Base-by-base conservation (phyloP, 2,113 vertebrate species). In the Arenaria interpres region DNA sequence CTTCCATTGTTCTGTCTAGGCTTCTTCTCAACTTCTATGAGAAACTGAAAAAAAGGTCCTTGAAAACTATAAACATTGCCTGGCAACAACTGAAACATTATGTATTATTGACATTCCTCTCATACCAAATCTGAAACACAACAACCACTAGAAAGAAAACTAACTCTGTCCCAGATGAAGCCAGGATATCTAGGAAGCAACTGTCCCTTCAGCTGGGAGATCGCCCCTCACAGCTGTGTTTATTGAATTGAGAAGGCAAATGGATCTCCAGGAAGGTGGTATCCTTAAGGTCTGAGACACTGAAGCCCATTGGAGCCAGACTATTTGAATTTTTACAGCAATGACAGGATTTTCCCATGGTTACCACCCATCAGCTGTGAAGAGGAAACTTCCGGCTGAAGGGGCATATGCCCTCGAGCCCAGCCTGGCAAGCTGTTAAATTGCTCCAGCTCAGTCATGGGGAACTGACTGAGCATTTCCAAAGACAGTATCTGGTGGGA, bases 371-470 rank as follows among this genome's bases (percentile, higher is more conserved):
- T 59, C 21, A 56, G 48, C 11, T 51, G 35, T 35, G 43, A 66
- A 87, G 35, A 80, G 22, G 18, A 89, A 63, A 68, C 3, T 87
- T 91, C 25, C 35, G 60, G 39, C 25, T 87, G 76, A 91, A 94
- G 54, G 57, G 45, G 22, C 25, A 89, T 30, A 19, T 80, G 28
- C 53, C 28, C 62, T 69, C 4, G 2, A 39, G 23, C 59, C 35
- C 73, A 69, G 17, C 14, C 43, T 76, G 33, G 33, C 11, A 80
- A 68, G 45, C 43, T 64, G 9, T 43, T 93, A 73, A 80, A 45
- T 51, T 68, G 33, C 17, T 86, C 12, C 22, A 51, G 14, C 48
- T 91, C 59, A 56, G 8, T 69, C 25, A 50, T 0, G 7, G 19
- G n/a, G 32, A 86, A 24, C 37, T 75, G 27, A n/a, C 24, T 23